These are phyloP conservation scores for Hippopotamus amphibius DNA, from an alignment of 2,113 vertebrate species.

Conservation along the genomic window DNA sequence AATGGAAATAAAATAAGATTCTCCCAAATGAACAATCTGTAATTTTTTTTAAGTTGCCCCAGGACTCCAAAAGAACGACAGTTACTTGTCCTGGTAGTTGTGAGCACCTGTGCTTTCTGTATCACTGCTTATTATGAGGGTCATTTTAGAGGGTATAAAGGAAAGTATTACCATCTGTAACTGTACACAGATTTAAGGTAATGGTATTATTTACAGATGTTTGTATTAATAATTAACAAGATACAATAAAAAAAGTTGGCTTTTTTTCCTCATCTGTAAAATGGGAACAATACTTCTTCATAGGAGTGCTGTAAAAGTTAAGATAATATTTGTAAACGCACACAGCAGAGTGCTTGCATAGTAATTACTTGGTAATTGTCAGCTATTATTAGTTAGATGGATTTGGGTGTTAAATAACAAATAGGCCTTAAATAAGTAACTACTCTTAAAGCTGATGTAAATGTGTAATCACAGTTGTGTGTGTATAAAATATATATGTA, in stretches of 20 bases:
- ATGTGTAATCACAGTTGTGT: neutral
- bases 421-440: neutral
- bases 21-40: neutral
- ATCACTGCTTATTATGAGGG: neutral
- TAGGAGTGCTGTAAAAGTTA: neutral
- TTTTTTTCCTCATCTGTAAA: constrained; percentile 18
- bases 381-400: neutral
- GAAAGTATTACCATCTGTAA: neutral
- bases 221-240: neutral
- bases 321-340: neutral
- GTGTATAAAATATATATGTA: neutral
- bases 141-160: neutral
- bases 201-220: constrained; percentile 12
- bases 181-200: neutral
- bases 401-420: constrained; percentile 1
- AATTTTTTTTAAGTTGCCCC: neutral
- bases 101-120: neutral
- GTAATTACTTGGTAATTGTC: neutral
- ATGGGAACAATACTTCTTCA: neutral
- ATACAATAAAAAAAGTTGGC: neutral
- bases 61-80: neutral
- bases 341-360: neutral
- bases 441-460: neutral
- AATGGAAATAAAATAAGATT: constrained; percentile 16
- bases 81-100: neutral